phyloP scores from a whole-genome alignment of 1,140 invertebrate genomes.

The Aleiodes sp. region DNA sequence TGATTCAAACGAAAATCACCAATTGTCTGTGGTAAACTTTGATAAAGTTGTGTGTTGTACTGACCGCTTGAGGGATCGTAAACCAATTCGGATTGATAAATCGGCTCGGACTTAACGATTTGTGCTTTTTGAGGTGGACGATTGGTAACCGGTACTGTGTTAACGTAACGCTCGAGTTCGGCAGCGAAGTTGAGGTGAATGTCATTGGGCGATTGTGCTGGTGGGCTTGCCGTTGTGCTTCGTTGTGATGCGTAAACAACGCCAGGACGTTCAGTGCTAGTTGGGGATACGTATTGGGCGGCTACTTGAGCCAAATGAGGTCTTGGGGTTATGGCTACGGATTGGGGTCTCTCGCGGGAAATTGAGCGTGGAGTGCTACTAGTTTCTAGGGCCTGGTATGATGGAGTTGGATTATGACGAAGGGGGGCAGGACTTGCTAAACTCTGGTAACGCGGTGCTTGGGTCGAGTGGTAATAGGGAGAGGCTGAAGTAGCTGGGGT shows the following conservation, averaged over 20 bases:
- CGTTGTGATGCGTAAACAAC: conserved; percentile 49
- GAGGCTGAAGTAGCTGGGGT: conserved; percentile 43
- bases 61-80: conserved; percentile 81
- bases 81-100: conserved; percentile 80
- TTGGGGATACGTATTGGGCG: conserved; percentile 67
- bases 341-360: conserved; percentile 63
- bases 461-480: conserved; percentile 64
- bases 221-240: conserved; percentile 56
- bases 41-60: conserved; percentile 83
- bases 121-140: conserved; percentile 50
- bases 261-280: conserved; percentile 67
- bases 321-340: conserved; percentile 71
- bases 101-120: conserved; percentile 66
- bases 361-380: conserved; percentile 56
- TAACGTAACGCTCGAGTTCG: conserved; percentile 80
- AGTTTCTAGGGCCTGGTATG: conserved; percentile 61
- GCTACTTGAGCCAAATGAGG: conserved; percentile 73
- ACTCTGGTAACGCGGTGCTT: conserved; percentile 50
- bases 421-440: conserved; percentile 53
- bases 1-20: conserved; percentile 78
- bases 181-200: conserved; percentile 74
- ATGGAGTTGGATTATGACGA: conserved; percentile 43
- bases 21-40: conserved; percentile 76
- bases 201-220: conserved; percentile 55
- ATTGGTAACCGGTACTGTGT: conserved; percentile 71